Base-by-base conservation (phyloP, 2,113 vertebrate species). In the Hassar affinis region DNA sequence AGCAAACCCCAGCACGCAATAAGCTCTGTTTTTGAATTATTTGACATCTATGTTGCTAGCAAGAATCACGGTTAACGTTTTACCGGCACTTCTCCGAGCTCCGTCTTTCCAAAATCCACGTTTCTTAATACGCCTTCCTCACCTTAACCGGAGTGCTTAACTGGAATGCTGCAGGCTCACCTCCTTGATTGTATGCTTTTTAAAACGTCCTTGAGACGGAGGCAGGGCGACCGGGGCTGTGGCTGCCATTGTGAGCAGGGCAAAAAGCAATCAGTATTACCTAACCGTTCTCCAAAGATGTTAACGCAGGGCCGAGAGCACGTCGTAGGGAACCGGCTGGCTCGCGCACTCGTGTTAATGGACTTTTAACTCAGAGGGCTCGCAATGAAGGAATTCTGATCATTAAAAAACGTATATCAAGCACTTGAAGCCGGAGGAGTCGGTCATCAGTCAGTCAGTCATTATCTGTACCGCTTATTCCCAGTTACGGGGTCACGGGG, bases 181-280 rank as follows among this genome's bases (percentile, higher is more conserved):
- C 74, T 22, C 9, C 42, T 71, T 6, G 66, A 84, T 84, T 87
- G 82, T 72, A 78, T 79, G 71, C 68, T 84, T 38, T 84, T 79
- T 85, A n/a, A 62, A 79, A 90, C 76, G 87, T 89, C 86, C 85
- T 86, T 87, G 74, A 77, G 80, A 84, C 66, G 14, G 69, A 74
- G 80, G 79, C 71, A 18, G 35, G 75, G 66, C 42, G 62, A 71
- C 33, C 49, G 82, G 62, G 78, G 76, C 85, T 56, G 66, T 49
- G n/a, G 61, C 42, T 54, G 77, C 83, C 77, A 49, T 85, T 59
- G 54, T 74, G 61, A 81, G 52, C 62, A 35, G 84, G 79, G 80
- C 86, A 38, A 82, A 84, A 89, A 64, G 76, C 83, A 78, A 80
- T 82, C 81, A 68, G 61, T 61, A 57, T 89, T 87, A 87, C 84